These are phyloP conservation scores for Anoplophora glabripennis DNA, from an alignment of 1,140 invertebrate genomes.

Conservation along the genomic window DNA sequence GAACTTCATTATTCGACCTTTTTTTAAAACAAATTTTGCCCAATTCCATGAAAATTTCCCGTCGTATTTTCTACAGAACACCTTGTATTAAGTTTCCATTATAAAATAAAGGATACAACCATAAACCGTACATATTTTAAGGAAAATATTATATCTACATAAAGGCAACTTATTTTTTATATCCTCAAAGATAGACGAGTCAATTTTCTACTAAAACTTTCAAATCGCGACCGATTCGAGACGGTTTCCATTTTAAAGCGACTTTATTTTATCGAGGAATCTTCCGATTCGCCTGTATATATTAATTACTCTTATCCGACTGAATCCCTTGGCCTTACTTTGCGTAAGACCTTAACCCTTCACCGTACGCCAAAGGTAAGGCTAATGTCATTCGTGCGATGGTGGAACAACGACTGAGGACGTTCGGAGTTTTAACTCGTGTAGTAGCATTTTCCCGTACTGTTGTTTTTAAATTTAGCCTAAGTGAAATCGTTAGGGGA, in stretches of 20 bases:
- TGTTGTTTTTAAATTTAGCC: constrained; percentile 20
- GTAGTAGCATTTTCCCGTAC: constrained; percentile 10
- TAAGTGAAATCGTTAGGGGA: constrained; percentile 21
- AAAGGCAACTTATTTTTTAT: no score
- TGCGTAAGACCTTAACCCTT: constrained; percentile 1
- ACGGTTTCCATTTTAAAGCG: not conserved
- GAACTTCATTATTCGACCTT: no score
- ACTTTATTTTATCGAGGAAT: constrained; percentile 7
- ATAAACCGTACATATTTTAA: no score
- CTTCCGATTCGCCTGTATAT: constrained; percentile 12
- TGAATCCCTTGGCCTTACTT: constrained; percentile 42
- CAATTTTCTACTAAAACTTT: not conserved
- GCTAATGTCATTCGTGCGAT: constrained; percentile 26
- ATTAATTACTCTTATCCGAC: constrained; percentile 16
- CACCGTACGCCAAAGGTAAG: constrained; percentile 20
- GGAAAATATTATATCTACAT: no score
- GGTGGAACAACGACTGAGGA: constrained; percentile 9
- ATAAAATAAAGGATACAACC: no score
- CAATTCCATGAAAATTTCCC: no score
- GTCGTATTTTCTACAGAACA: not conserved
- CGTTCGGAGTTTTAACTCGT: constrained; percentile 11
- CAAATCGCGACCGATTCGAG: not conserved
- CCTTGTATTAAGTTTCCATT: not conserved
- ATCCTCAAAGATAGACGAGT: no score
- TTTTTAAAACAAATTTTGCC: no score